Evolutionary conservation across 1,140 invertebrate species (phyloP).

Genomic region (Tetramorium parvispinum): DNA sequence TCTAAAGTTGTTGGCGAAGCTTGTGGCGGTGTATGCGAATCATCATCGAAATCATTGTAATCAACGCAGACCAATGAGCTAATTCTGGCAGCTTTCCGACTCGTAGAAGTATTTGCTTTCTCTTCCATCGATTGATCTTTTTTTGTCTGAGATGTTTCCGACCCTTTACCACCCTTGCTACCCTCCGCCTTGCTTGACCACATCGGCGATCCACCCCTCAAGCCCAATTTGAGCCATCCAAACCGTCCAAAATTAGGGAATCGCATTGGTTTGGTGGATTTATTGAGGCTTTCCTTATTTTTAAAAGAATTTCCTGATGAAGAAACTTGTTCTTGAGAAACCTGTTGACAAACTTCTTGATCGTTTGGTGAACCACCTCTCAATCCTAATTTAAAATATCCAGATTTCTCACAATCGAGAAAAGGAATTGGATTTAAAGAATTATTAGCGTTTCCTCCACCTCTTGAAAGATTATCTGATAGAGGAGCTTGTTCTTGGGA

Average conservation of each 20-base stretch:
- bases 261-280: constrained; percentile 86
- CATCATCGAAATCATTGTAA: constrained; percentile 89
- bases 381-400: constrained; percentile 88
- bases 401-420: constrained; percentile 84
- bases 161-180: constrained; percentile 81
- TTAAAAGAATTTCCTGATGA: constrained; percentile 78
- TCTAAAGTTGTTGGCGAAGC: constrained; percentile 85
- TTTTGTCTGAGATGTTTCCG: constrained; percentile 80
- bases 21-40: constrained; percentile 87
- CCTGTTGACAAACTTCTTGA: constrained; percentile 37
- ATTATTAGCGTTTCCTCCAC: constrained; percentile 41
- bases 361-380: constrained; percentile 88
- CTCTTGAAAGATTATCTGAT: constrained; percentile 75
- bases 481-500: constrained; percentile 73
- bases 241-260: constrained; percentile 85
- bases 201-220: constrained; percentile 91
- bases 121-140: constrained; percentile 69
- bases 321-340: constrained; percentile 68
- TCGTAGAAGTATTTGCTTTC: constrained; percentile 85
- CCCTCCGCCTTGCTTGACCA: constrained; percentile 86
- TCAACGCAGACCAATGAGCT: constrained; percentile 88
- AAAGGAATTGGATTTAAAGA: constrained; percentile 44
- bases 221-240: constrained; percentile 88
- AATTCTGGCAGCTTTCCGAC: constrained; percentile 86
- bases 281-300: constrained; percentile 86